Evolutionary conservation across 1,140 invertebrate genomes (phyloP).

Genomic region (Steinernema feltiae): DNA sequence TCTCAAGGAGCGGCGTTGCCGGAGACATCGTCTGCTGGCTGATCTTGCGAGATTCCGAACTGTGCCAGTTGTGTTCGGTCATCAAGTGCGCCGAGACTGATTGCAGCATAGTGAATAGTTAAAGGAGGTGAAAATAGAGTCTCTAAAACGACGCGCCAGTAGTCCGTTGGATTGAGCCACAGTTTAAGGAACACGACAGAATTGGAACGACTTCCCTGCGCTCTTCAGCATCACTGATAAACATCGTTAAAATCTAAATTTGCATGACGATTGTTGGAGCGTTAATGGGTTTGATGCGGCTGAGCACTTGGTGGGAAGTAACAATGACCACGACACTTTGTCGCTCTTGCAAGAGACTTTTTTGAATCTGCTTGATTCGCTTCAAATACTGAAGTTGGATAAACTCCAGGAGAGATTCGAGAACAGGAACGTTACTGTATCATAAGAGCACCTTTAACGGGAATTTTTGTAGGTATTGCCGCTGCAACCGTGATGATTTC

Average conservation of each 20-base stretch:
- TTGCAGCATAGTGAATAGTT: constrained; percentile 29
- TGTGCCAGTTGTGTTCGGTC: constrained; percentile 27
- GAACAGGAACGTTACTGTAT: neutral
- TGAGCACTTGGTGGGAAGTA: neutral
- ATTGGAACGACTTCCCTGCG: neutral
- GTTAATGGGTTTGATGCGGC: constrained; percentile 7
- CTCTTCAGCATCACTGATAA: neutral
- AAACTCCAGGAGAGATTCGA: neutral
- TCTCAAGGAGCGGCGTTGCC: neutral
- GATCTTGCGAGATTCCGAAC: constrained; percentile 15
- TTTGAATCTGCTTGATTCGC: neutral
- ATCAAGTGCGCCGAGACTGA: constrained; percentile 34
- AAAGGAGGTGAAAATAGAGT: neutral
- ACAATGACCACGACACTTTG: neutral
- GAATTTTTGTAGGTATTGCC: no score
- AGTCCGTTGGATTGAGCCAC: no score
- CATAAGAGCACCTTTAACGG: no score
- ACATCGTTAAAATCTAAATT: constrained; percentile 10
- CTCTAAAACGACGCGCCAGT: no score
- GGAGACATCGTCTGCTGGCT: constrained; percentile 4
- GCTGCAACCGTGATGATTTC: no score
- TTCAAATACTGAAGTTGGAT: neutral
- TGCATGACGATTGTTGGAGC: neutral
- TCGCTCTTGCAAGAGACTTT: neutral
- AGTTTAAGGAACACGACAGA: neutral